These are phyloP conservation scores for Tupaia chinensis DNA, from an alignment of 2,113 vertebrate species.

Conservation along the genomic window DNA sequence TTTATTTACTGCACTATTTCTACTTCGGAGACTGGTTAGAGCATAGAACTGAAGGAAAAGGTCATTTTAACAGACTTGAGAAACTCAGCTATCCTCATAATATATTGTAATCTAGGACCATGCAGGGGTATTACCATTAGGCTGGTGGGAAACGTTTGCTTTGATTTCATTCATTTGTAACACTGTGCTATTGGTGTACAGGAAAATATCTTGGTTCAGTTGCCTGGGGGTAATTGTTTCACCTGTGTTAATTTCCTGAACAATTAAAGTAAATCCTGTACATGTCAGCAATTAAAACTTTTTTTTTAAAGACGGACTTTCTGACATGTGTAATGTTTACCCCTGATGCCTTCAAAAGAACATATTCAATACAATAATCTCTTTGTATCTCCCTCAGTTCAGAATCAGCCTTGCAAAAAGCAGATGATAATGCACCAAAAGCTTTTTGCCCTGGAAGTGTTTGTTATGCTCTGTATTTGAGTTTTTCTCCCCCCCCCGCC, in stretches of 20 bases:
- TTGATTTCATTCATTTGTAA: conserved; percentile 55
- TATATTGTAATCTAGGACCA: neutral
- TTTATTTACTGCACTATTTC: conserved; percentile 18
- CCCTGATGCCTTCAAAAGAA: conserved; percentile 42
- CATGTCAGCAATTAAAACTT: conserved; percentile 60
- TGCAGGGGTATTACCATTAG: neutral
- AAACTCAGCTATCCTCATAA: neutral
- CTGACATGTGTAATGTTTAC: conserved; percentile 60
- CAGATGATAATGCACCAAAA: conserved; percentile 7
- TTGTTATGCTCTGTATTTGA: conserved; percentile 54
- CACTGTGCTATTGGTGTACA: conserved; percentile 57
- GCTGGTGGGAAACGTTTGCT: conserved; percentile 27
- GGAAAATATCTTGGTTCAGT: conserved; percentile 53
- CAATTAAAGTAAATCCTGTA: conserved; percentile 57
- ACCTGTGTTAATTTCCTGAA: conserved; percentile 58
- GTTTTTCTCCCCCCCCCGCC: neutral
- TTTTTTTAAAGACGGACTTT: conserved; percentile 22
- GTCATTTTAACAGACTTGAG: conserved; percentile 45
- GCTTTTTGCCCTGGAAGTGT: conserved; percentile 33
- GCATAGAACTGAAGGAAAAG: conserved; percentile 19
- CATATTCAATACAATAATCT: conserved; percentile 27
- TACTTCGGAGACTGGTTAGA: conserved; percentile 13
- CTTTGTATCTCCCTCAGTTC: conserved; percentile 60
- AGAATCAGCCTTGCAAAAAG: conserved; percentile 59
- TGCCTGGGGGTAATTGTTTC: conserved; percentile 57